A percentile compares a stretch with the other conserved stretches of the same genome.
Evolutionary conservation across 2,113 vertebrate species (phyloP).

Genomic region (Silurus meridionalis): DNA sequence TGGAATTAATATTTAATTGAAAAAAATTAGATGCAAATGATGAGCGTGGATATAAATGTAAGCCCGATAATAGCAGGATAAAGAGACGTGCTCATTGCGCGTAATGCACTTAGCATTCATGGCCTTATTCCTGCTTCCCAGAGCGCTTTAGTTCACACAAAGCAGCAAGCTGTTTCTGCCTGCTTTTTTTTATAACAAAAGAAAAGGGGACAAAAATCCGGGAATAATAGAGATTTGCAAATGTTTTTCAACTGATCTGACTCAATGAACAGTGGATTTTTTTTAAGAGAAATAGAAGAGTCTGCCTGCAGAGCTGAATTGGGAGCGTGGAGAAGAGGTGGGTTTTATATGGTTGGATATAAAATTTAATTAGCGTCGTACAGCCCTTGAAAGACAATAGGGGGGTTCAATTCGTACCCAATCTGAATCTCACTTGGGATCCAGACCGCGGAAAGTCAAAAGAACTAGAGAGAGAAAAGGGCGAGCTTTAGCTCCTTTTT

Average conservation of each 20-base stretch:
- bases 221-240: conserved; percentile 82
- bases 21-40: conserved; percentile 48
- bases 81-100: conserved; percentile 68
- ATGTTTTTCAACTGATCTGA: conserved; percentile 81
- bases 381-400: conserved; percentile 78
- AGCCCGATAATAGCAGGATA: conserved; percentile 40
- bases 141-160: conserved; percentile 73
- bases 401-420: conserved; percentile 75
- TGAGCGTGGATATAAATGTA: conserved; percentile 48
- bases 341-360: conserved; percentile 81
- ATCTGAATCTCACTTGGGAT: conserved; percentile 76
- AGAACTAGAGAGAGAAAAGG: conserved; percentile 72
- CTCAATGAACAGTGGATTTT: conserved; percentile 77
- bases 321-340: conserved; percentile 64
- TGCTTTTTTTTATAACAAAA: conserved; percentile 76
- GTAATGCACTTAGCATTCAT: conserved; percentile 75
- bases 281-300: conserved; percentile 56
- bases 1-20: conserved; percentile 37
- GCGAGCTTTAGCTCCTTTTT: conserved; percentile 50
- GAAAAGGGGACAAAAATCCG: conserved; percentile 74
- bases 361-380: conserved; percentile 86
- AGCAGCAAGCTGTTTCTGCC: conserved; percentile 76
- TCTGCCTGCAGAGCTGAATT: conserved; percentile 73
- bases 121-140: conserved; percentile 68
- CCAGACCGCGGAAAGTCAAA: conserved; percentile 77